Evolutionary conservation across 2,888 invertebrate species (phyloP).

Genomic region (Lithophane ornitopus): DNA sequence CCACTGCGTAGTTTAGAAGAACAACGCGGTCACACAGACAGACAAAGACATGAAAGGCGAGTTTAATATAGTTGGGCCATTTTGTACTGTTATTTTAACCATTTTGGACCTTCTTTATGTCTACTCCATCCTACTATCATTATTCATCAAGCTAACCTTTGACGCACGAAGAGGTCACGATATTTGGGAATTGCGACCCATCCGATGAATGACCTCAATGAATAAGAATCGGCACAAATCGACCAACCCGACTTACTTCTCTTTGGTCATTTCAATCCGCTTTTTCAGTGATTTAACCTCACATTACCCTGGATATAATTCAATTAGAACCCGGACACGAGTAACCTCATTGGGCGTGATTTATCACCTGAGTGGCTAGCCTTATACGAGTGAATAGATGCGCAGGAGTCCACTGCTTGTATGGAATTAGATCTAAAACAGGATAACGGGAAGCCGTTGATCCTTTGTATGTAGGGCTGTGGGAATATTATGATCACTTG

Average conservation of each 20-base stretch:
- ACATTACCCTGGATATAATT: conserved; percentile 41
- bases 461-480: conserved; percentile 61
- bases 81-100: background rate
- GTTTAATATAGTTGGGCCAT: background rate
- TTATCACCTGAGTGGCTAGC: conserved; percentile 52
- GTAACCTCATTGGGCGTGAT: conserved; percentile 50
- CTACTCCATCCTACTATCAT: background rate
- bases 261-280: background rate
- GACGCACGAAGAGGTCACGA: background rate
- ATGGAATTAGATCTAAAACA: conserved; percentile 75
- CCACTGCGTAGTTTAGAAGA: background rate
- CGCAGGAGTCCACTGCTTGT: conserved; percentile 62
- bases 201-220: background rate
- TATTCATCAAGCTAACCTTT: conserved; percentile 1
- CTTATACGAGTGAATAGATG: conserved; percentile 62
- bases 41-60: background rate
- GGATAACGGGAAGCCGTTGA: conserved; percentile 74
- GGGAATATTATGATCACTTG: background rate
- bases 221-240: background rate
- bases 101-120: background rate
- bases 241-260: background rate
- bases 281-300: conserved; percentile 1
- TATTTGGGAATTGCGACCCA: background rate
- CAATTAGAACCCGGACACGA: conserved; percentile 52
- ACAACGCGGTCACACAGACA: background rate